Percentiles rank a stretch among this genome's conserved stretches.
phyloP scores from a whole-genome alignment of 2,797 vertebrate species.

The Neoniphon sammara region DNA sequence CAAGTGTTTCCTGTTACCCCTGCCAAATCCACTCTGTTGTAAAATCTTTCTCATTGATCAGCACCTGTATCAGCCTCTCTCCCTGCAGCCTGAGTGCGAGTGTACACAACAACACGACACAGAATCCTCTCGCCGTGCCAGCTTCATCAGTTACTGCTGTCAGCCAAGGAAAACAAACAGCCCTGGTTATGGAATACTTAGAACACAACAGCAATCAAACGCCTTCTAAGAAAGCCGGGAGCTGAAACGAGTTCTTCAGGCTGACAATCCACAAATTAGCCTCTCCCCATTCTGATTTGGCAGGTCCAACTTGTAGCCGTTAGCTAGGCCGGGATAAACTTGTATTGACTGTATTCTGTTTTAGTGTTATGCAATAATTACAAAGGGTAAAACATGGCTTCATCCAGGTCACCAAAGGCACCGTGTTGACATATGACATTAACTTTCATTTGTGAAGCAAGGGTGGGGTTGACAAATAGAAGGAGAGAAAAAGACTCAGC shows the following conservation, averaged over 20 bases:
- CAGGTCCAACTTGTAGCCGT: constrained; percentile 4
- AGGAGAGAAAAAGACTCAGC: constrained; percentile 38
- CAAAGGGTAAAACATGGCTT: constrained; percentile 33
- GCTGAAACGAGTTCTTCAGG: constrained; percentile 24
- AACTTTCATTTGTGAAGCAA: constrained; percentile 42
- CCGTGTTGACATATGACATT: constrained; percentile 57
- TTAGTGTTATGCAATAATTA: constrained; percentile 41
- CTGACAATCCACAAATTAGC: constrained; percentile 28
- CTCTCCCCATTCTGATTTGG: constrained; percentile 13
- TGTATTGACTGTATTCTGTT: neutral
- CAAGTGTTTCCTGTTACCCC: constrained; percentile 43
- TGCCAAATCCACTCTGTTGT: constrained; percentile 56
- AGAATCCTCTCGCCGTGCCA: constrained; percentile 29
- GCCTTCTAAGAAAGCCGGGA: constrained; percentile 8
- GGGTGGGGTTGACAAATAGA: constrained; percentile 65
- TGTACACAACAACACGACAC: constrained; percentile 34
- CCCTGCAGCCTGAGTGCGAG: constrained; percentile 48
- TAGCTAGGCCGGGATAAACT: constrained; percentile 13
- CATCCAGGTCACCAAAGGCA: constrained; percentile 47
- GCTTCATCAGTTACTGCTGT: constrained; percentile 31
- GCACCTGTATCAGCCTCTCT: constrained; percentile 42
- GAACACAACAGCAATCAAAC: neutral
- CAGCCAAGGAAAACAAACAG: constrained; percentile 52
- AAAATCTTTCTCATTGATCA: constrained; percentile 67
- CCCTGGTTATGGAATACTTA: constrained; percentile 9